Evolutionary conservation across 2,888 invertebrate species (phyloP).

Genomic region (Homarus gammarus): DNA sequence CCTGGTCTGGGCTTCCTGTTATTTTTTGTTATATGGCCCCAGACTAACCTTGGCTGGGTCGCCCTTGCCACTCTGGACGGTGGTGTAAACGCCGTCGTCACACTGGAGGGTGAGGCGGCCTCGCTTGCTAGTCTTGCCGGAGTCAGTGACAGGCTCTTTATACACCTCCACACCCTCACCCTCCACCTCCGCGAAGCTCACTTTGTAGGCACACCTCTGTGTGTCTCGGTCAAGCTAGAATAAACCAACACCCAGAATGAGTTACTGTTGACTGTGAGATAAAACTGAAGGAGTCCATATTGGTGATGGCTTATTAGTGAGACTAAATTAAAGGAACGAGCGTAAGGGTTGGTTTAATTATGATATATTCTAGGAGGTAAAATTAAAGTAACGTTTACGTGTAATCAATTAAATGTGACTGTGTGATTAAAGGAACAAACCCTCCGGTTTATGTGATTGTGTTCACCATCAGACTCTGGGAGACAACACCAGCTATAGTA

Average conservation of each 20-base stretch:
- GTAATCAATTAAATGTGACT: no score
- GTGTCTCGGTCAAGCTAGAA: constrained; percentile 80
- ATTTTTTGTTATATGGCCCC: no score
- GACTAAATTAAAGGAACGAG: not conserved
- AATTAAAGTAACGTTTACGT: no score
- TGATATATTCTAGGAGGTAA: no score
- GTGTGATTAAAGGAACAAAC: no score
- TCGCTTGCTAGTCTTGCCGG: constrained; percentile 80
- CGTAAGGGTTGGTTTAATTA: not conserved
- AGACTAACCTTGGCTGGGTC: constrained; percentile 78
- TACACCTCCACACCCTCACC: constrained; percentile 80
- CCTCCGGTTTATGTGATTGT: no score
- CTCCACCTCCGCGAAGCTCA: constrained; percentile 79
- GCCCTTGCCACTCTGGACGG: constrained; percentile 79
- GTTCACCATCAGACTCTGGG: no score
- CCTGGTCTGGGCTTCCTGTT: no score
- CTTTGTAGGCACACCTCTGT: constrained; percentile 81
- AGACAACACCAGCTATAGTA: no score
- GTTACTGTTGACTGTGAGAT: not conserved
- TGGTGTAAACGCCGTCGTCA: constrained; percentile 77
- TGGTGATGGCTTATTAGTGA: not conserved
- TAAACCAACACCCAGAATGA: not conserved
- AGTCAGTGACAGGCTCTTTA: constrained; percentile 81
- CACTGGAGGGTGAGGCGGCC: constrained; percentile 80
- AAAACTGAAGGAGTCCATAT: not conserved